These are phyloP conservation scores for Synanceia verrucosa DNA, from an alignment of 2,797 vertebrate genomes.

Conservation along the genomic window DNA sequence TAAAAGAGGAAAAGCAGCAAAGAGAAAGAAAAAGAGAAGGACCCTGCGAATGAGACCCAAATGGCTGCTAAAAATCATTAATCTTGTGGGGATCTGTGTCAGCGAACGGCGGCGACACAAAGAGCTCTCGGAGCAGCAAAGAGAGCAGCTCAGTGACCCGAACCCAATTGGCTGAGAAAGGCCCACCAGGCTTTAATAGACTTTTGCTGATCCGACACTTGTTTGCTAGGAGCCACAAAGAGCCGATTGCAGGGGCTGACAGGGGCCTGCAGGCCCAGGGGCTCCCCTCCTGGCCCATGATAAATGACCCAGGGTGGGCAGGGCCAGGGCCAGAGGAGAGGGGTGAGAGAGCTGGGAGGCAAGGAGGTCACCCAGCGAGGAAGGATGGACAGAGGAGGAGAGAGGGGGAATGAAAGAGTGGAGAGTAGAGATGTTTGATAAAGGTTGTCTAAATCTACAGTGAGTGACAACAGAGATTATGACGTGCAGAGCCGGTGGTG, in stretches of 20 bases:
- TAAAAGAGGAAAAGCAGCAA: conserved; percentile 49
- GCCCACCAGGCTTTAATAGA: conserved; percentile 99
- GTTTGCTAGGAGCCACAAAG: conserved; percentile 99
- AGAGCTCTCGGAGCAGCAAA: conserved; percentile 91
- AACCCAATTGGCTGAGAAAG: conserved; percentile 99
- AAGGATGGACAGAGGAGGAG: conserved; percentile 45
- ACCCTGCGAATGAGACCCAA: conserved; percentile 75
- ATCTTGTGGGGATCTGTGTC: conserved; percentile 95
- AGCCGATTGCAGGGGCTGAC: conserved; percentile 97
- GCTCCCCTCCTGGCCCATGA: conserved; percentile 94
- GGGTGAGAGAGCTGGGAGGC: conserved; percentile 69
- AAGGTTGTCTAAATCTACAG: conserved; percentile 8
- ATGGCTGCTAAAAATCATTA: conserved; percentile 94
- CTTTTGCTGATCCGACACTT: conserved; percentile 99
- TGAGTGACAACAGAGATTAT: conserved; percentile 31
- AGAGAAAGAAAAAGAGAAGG: conserved; percentile 58
- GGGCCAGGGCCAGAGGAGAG: conserved; percentile 73
- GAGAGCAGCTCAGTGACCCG: conserved; percentile 99
- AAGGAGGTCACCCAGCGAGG: conserved; percentile 63
- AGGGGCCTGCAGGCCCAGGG: conserved; percentile 93
- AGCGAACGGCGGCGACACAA: conserved; percentile 90
- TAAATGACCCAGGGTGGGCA: conserved; percentile 93
- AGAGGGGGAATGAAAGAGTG: conserved; percentile 23
- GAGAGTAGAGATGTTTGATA: conserved; percentile 43
- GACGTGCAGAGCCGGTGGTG: not conserved